Evolutionary conservation across 1,140 invertebrate genomes (phyloP), one percentile per base, ranked within the genome.

Genomic region (Drosophila athabasca): DNA sequence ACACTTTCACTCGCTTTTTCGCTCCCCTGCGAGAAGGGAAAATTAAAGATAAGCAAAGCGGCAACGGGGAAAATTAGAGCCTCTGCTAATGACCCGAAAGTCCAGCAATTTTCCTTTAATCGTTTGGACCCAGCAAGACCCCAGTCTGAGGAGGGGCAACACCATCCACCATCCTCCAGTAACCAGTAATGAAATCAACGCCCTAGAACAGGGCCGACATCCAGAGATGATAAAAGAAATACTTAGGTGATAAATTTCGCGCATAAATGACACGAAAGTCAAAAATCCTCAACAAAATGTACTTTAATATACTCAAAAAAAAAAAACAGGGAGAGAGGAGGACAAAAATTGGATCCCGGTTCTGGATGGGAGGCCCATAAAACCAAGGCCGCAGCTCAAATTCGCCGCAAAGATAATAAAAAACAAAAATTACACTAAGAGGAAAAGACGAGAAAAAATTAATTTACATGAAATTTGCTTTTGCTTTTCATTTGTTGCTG

Each of bases 401-500:
- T 55, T 35, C 41, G 35, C 11, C 26, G 17, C 35, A 55, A 74
- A 65, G 60, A 79, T 78, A 76, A 79, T 70, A 71, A 76, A 79
- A 74, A 76, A 65, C 17, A 44, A 58, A 79, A 73, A 73, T 73
- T 72, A 77, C 72, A 57, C 76, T 62, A 76, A 72, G 35, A 53
- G 62, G 64, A 69, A 77, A 73, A 62, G 71, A 55, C 29, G 57
- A 35, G 43, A 78, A 73, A 77, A 79, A 76, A 68, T 72, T 73
- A 79, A 79, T 82, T 79, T 82, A 59, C 57, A 69, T 79, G 64
- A 69, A 76, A 82, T 73, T 79, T 69, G 57, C 39, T 65, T 72
- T 41, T 44, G 11, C 11, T 39, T 39, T 39, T 31, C 29, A 31
- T 31, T 31, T 31, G 8, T 19, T 19, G 17, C 1, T 31, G 24